Evolutionary conservation across 2,113 vertebrate genomes (phyloP).

Genomic region (Scolopax mira): DNA sequence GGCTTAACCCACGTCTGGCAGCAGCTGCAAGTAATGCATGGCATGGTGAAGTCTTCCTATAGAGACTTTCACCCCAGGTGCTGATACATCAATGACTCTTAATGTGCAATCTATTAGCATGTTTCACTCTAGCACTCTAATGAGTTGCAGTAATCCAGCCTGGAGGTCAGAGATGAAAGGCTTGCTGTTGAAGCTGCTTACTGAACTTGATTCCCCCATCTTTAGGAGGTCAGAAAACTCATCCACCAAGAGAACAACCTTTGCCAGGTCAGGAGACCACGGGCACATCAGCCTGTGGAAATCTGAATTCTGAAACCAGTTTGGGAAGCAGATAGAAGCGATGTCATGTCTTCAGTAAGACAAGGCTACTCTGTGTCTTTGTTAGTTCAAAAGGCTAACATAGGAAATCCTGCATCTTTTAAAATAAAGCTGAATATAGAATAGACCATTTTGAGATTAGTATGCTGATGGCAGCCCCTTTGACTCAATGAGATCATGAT

Average conservation of each 20-base stretch:
- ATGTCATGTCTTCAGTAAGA: neutral
- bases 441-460: neutral
- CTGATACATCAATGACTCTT: neutral
- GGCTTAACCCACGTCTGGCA: neutral
- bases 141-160: constrained; percentile 40
- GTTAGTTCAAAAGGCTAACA: neutral
- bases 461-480: neutral
- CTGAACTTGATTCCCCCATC: neutral
- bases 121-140: neutral
- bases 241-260: neutral
- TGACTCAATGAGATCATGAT: neutral
- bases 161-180: constrained; percentile 53
- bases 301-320: neutral
- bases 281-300: neutral
- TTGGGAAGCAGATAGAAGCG: neutral
- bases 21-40: neutral
- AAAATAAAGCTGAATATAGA: neutral
- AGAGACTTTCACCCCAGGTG: neutral
- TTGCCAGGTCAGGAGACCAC: neutral
- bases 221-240: constrained; percentile 23
- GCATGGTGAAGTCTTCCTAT: neutral
- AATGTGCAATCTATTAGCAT: constrained; percentile 35
- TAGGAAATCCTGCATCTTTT: neutral
- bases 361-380: neutral
- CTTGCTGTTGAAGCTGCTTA: neutral